A percentile compares a stretch with the other conserved stretches of the same genome.
Conservation (phyloP, 2,888 invertebrate genomes). For the Eledona agricola region DNA sequence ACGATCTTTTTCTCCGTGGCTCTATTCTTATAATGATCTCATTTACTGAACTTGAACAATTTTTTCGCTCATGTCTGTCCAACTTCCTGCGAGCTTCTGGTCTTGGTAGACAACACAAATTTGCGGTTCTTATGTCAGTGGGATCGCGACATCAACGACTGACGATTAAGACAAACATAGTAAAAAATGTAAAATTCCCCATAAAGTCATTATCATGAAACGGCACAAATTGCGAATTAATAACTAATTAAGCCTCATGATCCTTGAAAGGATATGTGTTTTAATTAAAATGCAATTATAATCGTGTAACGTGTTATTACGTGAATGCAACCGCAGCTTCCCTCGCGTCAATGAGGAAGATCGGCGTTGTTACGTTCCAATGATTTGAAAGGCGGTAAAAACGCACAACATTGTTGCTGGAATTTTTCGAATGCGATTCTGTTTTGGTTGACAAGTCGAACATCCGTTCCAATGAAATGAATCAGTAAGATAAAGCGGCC, state of each 20-base stretch:
- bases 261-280: constrained; percentile 25
- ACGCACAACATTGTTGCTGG: background rate
- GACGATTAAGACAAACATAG: too few species aligned
- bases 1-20: too few species aligned
- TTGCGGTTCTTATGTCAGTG: too few species aligned
- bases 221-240: too few species aligned
- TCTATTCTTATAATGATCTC: too few species aligned
- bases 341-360: constrained; percentile 21
- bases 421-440: constrained; percentile 24
- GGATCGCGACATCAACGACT: too few species aligned
- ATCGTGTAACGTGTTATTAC: constrained; percentile 11
- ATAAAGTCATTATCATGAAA: too few species aligned
- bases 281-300: constrained; percentile 14
- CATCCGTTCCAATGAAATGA: constrained; percentile 37
- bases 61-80: too few species aligned
- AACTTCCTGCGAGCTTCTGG: too few species aligned
- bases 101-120: too few species aligned
- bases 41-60: too few species aligned
- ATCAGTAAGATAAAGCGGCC: constrained; percentile 32
- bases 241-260: constrained; percentile 9
- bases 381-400: constrained; percentile 11
- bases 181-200: too few species aligned
- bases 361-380: constrained; percentile 14
- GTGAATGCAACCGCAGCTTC: constrained; percentile 12
- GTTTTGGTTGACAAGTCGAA: constrained; percentile 37